Percentiles rank a stretch among this genome's conserved stretches.
Conservation (phyloP, 2,888 invertebrate species). For the Autographa gamma region DNA sequence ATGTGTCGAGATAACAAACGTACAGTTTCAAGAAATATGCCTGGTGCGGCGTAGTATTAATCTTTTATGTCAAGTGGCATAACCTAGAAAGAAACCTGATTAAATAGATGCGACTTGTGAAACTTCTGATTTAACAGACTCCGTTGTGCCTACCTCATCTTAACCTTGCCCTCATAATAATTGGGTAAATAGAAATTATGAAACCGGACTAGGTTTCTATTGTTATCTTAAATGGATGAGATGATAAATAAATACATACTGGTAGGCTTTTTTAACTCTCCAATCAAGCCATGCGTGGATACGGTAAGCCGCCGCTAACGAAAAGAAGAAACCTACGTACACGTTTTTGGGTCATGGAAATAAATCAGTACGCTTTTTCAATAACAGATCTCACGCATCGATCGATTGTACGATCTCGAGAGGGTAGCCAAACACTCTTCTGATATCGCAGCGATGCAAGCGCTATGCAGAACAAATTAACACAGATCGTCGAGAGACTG, state of each 20-base stretch:
- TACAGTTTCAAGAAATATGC: constrained; percentile 69
- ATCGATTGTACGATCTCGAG: constrained; percentile 55
- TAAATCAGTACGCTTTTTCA: constrained; percentile 21
- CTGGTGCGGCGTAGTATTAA: constrained; percentile 56
- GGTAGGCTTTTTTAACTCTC: neutral
- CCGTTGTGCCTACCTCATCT: neutral
- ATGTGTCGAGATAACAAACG: constrained; percentile 65
- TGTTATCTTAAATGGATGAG: neutral
- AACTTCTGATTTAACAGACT: constrained; percentile 31
- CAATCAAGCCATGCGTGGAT: neutral
- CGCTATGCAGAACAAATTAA: constrained; percentile 84
- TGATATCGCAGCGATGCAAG: constrained; percentile 75
- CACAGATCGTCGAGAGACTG: constrained; percentile 81
- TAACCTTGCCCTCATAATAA: neutral
- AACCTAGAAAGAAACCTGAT: constrained; percentile 20
- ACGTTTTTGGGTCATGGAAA: constrained; percentile 19
- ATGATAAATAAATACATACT: neutral
- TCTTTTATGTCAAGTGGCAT: constrained; percentile 53
- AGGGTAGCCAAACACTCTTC: constrained; percentile 65
- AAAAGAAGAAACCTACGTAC: neutral
- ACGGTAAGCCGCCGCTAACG: neutral
- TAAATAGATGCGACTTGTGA: neutral
- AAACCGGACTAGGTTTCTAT: neutral
- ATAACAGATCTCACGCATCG: constrained; percentile 43
- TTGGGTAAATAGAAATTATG: neutral